Percentiles rank a stretch among this genome's conserved stretches.
Conservation (phyloP, 2,888 invertebrate genomes). For the Hipparchia semele region DNA sequence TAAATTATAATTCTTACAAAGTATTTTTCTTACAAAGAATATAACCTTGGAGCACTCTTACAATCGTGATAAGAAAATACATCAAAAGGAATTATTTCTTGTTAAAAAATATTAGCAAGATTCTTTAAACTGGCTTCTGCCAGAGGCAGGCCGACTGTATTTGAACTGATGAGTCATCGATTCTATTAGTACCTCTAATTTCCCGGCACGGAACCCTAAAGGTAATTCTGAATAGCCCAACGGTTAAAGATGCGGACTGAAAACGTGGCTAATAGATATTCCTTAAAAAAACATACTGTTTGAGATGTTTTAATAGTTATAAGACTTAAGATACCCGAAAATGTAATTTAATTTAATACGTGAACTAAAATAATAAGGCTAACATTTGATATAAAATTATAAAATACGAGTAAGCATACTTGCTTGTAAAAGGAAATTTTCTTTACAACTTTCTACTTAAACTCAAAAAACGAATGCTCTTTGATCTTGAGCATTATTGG, state of each 20-base stretch:
- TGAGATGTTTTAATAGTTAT: too few species aligned
- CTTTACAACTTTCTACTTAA: slow-evolving; percentile 6
- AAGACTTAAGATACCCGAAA: too few species aligned
- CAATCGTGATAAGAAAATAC: slow-evolving; percentile 8
- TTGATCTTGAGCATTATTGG: not conserved
- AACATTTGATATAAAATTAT: not conserved
- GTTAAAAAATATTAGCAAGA: not conserved
- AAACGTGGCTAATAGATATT: too few species aligned
- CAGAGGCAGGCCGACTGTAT: too few species aligned
- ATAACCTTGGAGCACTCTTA: slow-evolving; percentile 3
- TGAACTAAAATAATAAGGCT: too few species aligned
- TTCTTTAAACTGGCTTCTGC: not conserved
- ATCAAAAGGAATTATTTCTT: slow-evolving; percentile 4
- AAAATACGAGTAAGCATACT: not conserved
- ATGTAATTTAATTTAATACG: too few species aligned
- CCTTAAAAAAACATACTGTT: too few species aligned
- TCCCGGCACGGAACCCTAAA: too few species aligned
- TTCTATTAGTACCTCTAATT: too few species aligned
- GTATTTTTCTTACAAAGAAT: not conserved
- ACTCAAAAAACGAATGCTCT: slow-evolving; percentile 5
- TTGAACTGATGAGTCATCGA: too few species aligned
- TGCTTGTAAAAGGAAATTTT: slow-evolving; percentile 8
- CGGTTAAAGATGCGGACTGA: too few species aligned
- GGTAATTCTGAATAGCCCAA: too few species aligned
- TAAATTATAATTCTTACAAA: slow-evolving; percentile 2